These are phyloP conservation scores for Heliopora coerulea DNA, from an alignment of 92 coral and sea anemone genomes.

Conservation along the genomic window DNA sequence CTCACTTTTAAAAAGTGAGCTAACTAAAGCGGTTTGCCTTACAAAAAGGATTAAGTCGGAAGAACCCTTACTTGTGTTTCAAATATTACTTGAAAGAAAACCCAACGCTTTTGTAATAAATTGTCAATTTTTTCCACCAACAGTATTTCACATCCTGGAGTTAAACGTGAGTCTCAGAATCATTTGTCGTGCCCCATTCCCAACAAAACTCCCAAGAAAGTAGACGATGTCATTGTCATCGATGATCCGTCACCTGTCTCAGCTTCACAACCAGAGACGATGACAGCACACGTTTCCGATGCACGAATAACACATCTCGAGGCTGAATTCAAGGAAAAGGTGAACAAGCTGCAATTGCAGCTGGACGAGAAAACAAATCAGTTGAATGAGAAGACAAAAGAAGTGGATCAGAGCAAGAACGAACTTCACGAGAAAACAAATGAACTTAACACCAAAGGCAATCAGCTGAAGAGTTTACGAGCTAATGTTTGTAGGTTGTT, in stretches of 20 bases:
- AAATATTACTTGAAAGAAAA: too few species aligned
- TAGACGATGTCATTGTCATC: constrained; percentile 57
- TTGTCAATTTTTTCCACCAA: background rate
- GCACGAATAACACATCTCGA: background rate
- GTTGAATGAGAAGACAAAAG: background rate
- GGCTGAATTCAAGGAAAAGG: background rate
- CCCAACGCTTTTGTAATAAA: too few species aligned
- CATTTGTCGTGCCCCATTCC: background rate
- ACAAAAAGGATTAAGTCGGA: too few species aligned
- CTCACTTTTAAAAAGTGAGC: too few species aligned
- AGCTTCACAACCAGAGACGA: background rate
- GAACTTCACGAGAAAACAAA: background rate
- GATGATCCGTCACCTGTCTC: constrained; percentile 76
- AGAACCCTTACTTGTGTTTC: too few species aligned
- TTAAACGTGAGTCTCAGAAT: constrained; percentile 21
- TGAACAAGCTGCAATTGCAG: background rate
- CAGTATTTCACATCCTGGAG: background rate
- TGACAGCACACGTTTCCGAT: background rate
- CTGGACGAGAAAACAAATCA: background rate
- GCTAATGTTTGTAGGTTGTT: constrained; percentile 80
- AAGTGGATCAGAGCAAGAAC: constrained; percentile 3
- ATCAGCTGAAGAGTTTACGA: constrained; percentile 68
- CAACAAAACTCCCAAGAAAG: background rate
- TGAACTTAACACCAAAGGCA: constrained; percentile 57
- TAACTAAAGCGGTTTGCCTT: too few species aligned